These are phyloP conservation scores for Calameuta filiformis DNA, from an alignment of 2,888 invertebrate genomes.

Conservation along the genomic window DNA sequence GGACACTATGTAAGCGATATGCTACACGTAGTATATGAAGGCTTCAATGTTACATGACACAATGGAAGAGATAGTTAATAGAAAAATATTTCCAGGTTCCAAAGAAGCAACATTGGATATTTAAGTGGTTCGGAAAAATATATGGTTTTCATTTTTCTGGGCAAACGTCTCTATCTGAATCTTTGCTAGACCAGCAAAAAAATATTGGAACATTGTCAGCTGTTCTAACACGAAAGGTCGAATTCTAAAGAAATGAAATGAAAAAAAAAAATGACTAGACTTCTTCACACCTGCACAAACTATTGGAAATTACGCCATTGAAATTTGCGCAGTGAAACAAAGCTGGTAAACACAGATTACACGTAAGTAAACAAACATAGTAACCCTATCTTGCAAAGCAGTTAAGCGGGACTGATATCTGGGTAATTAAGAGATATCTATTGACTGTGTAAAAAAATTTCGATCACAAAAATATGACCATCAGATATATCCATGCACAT, in stretches of 20 bases:
- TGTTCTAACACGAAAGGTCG: no score
- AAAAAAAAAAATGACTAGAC: background rate
- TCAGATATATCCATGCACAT: background rate
- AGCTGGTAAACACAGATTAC: background rate
- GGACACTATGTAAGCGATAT: background rate
- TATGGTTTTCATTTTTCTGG: background rate
- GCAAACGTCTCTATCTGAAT: background rate
- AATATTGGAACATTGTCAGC: background rate
- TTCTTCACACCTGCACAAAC: background rate
- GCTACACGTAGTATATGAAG: background rate
- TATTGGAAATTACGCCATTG: background rate
- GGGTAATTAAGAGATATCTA: background rate
- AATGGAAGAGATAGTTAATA: background rate
- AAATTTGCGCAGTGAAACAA: background rate
- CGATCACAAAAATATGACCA: background rate
- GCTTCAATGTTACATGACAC: background rate
- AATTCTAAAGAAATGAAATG: no score
- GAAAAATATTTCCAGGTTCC: background rate
- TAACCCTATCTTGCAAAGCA: background rate
- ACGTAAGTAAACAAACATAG: background rate
- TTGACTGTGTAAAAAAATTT: background rate
- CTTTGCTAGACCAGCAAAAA: background rate
- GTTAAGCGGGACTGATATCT: background rate
- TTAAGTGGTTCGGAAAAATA: background rate
- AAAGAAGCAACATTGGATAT: background rate